Conservation (phyloP, 2,797 vertebrate species). For the Phrynocephalus vlangalii region DNA sequence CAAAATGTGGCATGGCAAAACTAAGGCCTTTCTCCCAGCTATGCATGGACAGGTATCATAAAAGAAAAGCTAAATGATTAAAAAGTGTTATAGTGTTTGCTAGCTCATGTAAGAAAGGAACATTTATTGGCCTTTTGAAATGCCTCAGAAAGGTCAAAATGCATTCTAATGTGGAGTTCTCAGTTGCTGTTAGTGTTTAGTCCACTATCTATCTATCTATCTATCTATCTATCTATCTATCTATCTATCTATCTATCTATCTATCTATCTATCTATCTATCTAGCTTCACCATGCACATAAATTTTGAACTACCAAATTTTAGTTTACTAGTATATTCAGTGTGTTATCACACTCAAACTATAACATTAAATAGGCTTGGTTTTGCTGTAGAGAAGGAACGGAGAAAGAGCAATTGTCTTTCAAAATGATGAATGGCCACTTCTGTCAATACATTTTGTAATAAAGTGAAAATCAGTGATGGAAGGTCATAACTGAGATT, state of each 20-base stretch:
- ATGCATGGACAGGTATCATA: too few relatives aligned
- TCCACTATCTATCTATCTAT: too few relatives aligned
- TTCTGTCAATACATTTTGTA: background rate
- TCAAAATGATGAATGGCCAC: background rate
- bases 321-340: background rate
- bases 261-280: too few relatives aligned
- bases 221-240: too few relatives aligned
- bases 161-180: background rate
- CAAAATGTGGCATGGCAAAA: too few relatives aligned
- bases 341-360: background rate
- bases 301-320: background rate
- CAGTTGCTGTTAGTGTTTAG: background rate
- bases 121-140: background rate
- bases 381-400: background rate
- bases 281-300: background rate
- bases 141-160: background rate
- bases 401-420: background rate
- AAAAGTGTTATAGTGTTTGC: background rate
- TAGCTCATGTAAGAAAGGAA: background rate
- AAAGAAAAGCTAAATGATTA: too few relatives aligned
- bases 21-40: too few relatives aligned
- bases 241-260: too few relatives aligned
- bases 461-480: conserved; percentile 27
- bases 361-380: background rate
- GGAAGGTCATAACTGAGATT: background rate